phyloP scores from a whole-genome alignment of 2,888 invertebrate genomes.

The Dusona sp. region DNA sequence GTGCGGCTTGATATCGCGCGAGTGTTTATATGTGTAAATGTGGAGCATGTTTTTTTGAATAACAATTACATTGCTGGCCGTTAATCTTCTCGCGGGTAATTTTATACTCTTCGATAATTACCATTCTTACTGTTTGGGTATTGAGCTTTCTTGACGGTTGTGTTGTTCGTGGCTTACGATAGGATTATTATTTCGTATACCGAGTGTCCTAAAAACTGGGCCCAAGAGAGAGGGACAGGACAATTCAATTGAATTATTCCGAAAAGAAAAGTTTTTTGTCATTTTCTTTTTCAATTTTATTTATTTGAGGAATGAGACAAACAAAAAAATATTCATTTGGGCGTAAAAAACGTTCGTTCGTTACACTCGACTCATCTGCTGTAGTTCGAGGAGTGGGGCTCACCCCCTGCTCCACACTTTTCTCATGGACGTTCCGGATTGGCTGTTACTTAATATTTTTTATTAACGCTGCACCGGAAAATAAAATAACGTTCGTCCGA shows the following conservation, averaged over 20 bases:
- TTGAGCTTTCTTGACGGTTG: not conserved
- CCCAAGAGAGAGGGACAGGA: not conserved
- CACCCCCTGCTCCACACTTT: not conserved
- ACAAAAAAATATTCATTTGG: not conserved
- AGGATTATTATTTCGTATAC: not conserved
- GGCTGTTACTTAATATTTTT: not conserved
- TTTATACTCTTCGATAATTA: not conserved
- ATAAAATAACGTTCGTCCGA: not conserved
- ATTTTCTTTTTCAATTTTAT: not conserved
- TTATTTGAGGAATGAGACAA: not conserved
- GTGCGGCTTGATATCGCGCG: not conserved
- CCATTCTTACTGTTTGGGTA: not conserved
- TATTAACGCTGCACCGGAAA: not conserved
- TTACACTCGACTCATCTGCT: not conserved
- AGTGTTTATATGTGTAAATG: not conserved
- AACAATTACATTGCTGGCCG: not conserved
- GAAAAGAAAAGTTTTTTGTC: not conserved
- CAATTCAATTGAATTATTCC: no score
- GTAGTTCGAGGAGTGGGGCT: not conserved
- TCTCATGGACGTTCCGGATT: not conserved
- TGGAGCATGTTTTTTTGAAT: not conserved
- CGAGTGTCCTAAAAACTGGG: not conserved
- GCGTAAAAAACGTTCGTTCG: not conserved
- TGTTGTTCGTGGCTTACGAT: not conserved
- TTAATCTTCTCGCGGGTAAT: constrained; percentile 13